These are phyloP conservation scores for Thaumatotibia leucotreta DNA, from an alignment of 1,140 invertebrate genomes.

Conservation along the genomic window DNA sequence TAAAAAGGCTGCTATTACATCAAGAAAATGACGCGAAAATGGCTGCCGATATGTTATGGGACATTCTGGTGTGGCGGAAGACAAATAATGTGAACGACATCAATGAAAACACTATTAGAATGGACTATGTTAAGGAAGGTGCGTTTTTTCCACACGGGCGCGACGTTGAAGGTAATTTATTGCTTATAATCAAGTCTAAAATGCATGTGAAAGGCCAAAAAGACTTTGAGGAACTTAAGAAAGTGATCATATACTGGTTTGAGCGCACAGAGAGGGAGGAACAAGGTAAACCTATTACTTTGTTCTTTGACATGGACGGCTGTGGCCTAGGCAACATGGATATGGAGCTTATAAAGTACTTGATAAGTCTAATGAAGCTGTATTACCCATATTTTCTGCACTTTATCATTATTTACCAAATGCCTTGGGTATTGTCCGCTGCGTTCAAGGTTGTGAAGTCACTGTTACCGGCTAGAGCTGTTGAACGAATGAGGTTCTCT, in stretches of 20 bases:
- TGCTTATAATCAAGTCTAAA: slow-evolving; percentile 87
- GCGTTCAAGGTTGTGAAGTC: slow-evolving; percentile 95
- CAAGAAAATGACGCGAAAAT: slow-evolving; percentile 44
- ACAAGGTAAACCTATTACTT: slow-evolving; percentile 86
- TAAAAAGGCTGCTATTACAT: slow-evolving; percentile 56
- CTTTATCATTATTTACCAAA: slow-evolving; percentile 94
- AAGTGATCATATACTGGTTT: slow-evolving; percentile 91
- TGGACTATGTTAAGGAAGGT: slow-evolving; percentile 86
- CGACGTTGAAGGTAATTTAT: slow-evolving; percentile 88
- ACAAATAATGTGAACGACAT: slow-evolving; percentile 88
- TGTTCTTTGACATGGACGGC: slow-evolving; percentile 94
- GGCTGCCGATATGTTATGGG: slow-evolving; percentile 87
- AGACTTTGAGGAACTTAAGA: slow-evolving; percentile 86
- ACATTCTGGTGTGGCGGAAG: slow-evolving; percentile 90
- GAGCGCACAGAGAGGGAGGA: slow-evolving; percentile 88
- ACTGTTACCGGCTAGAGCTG: slow-evolving; percentile 91
- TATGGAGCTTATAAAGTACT: slow-evolving; percentile 90
- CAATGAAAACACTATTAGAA: slow-evolving; percentile 80
- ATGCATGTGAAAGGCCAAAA: slow-evolving; percentile 85
- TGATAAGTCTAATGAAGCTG: slow-evolving; percentile 91
- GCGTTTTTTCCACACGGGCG: slow-evolving; percentile 84
- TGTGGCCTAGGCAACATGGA: slow-evolving; percentile 92
- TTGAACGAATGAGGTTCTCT: slow-evolving; percentile 93
- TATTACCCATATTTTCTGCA: slow-evolving; percentile 95
- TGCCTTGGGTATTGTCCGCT: slow-evolving; percentile 96